Evolutionary conservation across 2,888 invertebrate species (phyloP).

Genomic region (Taphrorychus bicolor): DNA sequence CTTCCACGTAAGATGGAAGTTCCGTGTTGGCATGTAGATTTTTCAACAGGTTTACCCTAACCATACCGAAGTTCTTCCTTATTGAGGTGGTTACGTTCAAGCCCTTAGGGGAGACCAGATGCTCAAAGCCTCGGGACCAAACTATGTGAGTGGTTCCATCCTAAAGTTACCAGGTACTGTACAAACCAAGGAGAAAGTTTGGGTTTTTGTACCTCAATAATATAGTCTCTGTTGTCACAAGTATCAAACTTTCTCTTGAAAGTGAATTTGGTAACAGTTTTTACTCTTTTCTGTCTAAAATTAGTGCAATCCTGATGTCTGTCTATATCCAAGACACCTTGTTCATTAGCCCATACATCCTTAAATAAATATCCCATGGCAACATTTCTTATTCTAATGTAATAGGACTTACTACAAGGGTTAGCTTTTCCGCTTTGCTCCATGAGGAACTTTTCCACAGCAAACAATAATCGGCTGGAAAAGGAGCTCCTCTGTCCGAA

Average conservation of each 20-base stretch:
- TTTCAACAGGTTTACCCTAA: slow-evolving; percentile 76
- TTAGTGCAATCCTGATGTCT: slow-evolving; percentile 75
- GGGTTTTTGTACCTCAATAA: slow-evolving; percentile 69
- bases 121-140: slow-evolving; percentile 83
- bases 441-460: slow-evolving; percentile 70
- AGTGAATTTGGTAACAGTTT: slow-evolving; percentile 70
- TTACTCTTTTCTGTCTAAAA: slow-evolving; percentile 61
- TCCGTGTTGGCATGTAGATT: slow-evolving; percentile 56
- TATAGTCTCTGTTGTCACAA: slow-evolving; percentile 78
- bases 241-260: slow-evolving; percentile 85
- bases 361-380: slow-evolving; percentile 51
- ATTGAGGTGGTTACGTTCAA: slow-evolving; percentile 66
- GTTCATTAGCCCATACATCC: slow-evolving; percentile 75
- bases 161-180: slow-evolving; percentile 59
- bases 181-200: background rate
- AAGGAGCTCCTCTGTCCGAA: slow-evolving; percentile 78
- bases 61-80: slow-evolving; percentile 72
- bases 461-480: slow-evolving; percentile 82
- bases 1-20: slow-evolving; percentile 62
- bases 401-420: slow-evolving; percentile 61
- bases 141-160: slow-evolving; percentile 89
- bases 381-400: background rate
- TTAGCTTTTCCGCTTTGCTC: slow-evolving; percentile 61
- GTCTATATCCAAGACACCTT: slow-evolving; percentile 73
- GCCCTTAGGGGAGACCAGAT: slow-evolving; percentile 71